These are phyloP conservation scores for Morinoia aosen DNA, from an alignment of 2,888 invertebrate species.

Conservation along the genomic window DNA sequence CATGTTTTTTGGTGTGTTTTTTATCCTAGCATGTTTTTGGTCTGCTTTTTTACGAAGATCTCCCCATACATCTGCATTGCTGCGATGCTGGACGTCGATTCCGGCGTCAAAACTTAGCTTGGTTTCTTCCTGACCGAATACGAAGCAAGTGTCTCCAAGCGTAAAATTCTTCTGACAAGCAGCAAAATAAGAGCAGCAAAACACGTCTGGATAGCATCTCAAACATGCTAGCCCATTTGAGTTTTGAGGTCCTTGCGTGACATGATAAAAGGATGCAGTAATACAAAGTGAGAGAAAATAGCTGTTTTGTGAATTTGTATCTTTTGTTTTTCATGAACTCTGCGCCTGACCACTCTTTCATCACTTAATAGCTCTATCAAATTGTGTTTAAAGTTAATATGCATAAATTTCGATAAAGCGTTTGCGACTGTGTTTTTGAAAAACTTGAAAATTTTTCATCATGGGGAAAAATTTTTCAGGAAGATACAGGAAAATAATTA, in stretches of 20 bases:
- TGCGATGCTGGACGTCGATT: not conserved
- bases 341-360: not conserved
- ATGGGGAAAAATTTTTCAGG: no score
- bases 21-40: not conserved
- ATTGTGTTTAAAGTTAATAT: not conserved
- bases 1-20: not conserved
- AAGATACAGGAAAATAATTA: no score
- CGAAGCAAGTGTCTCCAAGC: not conserved
- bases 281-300: not conserved
- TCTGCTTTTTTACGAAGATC: not conserved
- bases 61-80: not conserved
- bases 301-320: not conserved
- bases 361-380: not conserved
- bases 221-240: not conserved
- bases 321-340: not conserved
- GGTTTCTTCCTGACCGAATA: not conserved
- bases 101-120: not conserved
- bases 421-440: no score
- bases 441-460: no score
- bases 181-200: not conserved
- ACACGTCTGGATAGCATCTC: not conserved
- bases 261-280: not conserved
- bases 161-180: not conserved
- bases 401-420: not conserved
- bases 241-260: not conserved